Evolutionary conservation across 2,113 vertebrate genomes (phyloP).

Genomic region (Theropithecus gelada): DNA sequence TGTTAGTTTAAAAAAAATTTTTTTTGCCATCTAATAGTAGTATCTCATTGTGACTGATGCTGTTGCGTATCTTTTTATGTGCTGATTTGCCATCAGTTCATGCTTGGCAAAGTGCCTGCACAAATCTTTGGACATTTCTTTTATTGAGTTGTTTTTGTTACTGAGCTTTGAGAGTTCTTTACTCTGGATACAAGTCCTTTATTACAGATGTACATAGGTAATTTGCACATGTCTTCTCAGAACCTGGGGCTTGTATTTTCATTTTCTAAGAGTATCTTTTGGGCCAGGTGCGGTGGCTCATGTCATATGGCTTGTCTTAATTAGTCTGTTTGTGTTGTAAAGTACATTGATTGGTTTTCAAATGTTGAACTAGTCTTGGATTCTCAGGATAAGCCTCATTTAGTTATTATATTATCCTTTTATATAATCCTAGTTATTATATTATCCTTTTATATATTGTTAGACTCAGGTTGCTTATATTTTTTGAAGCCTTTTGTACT

Average conservation of each 20-base stretch:
- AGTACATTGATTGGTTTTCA: not conserved
- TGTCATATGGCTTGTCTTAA: not conserved
- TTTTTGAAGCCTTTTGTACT: not conserved
- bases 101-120: not conserved
- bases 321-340: not conserved
- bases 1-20: not conserved
- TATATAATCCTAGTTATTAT: not conserved
- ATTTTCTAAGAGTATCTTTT: too few relatives aligned
- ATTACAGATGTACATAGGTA: not conserved
- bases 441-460: not conserved
- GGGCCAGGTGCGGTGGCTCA: too few relatives aligned
- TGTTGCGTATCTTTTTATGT: not conserved
- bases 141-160: not conserved
- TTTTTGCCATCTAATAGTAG: not conserved
- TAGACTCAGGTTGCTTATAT: not conserved
- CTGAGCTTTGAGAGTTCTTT: not conserved
- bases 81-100: too few relatives aligned
- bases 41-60: not conserved
- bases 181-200: not conserved
- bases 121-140: not conserved
- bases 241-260: not conserved
- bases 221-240: not conserved
- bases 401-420: not conserved
- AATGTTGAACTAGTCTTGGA: not conserved
- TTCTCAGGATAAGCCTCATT: not conserved